Evolutionary conservation across 2,888 invertebrate species (phyloP), one percentile per base, ranked within the genome.

Genomic region (Phragmatobia fuliginosa): DNA sequence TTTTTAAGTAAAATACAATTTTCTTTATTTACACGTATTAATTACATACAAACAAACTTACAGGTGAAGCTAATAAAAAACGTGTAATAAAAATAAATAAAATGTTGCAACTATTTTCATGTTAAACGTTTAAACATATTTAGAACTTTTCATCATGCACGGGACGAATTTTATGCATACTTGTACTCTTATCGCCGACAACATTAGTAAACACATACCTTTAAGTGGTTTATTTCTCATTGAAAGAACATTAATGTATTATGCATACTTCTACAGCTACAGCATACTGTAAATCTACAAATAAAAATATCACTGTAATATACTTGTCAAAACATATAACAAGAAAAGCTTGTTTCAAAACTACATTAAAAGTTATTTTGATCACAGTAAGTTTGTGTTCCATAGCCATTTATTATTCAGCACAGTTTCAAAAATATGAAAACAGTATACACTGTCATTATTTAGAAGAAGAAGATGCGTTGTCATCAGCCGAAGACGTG

Each of bases 401-500:
- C 31, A 4, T 73, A 62, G 68, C 52, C 32, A 60, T 75, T 59
- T 73, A 66, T 45, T 75, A 74, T 38, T 62, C 63, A 11, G 68
- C 33, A 7, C 33, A 63, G 18, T 41, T 74, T 3, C 41, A 62
- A n/a, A 4, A 1, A 2, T 10, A 14, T 21, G 32, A 71, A 18
- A 69, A 72, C 41, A 67, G 76, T 62, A 68, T 70, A 63, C 61
- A 70, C 10, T 81, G 81, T 58, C 77, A 82, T 69, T 73, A 72
- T 45, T 31, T 38, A 32, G 11, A 66, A 21, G 62, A 71, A 16
- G 74, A 81, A 5, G 84, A 85, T 49, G 77, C 69, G 14, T 66
- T 90, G 10, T 80, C 83, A 3, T 85, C 85, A 18, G 76, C 78
- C 4, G 83, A 87, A 31, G 73, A 71, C 21, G 72, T 74, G 0